A percentile compares a stretch with the other conserved stretches of the same genome.
These are phyloP conservation scores for Lophotis ruficrista DNA, from an alignment of 2,113 vertebrate genomes.

Conservation along the genomic window DNA sequence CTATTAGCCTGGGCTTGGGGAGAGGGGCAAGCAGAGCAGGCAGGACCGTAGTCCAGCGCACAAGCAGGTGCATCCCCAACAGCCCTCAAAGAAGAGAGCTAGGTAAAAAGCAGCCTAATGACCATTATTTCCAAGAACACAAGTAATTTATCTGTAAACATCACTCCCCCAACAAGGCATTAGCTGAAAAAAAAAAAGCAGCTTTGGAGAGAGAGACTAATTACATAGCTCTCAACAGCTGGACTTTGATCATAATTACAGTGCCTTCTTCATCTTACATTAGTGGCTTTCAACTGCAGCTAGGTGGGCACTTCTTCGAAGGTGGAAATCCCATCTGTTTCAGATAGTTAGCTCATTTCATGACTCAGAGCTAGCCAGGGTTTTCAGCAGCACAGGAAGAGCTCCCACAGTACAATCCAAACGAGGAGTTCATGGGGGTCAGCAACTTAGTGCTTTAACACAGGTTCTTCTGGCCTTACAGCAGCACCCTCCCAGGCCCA, in stretches of 20 bases:
- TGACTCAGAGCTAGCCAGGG: conserved; percentile 1
- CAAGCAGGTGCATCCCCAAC: conserved; percentile 35
- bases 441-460: neutral
- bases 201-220: conserved; percentile 44
- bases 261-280: conserved; percentile 12
- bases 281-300: conserved; percentile 33
- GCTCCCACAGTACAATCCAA: neutral
- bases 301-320: conserved; percentile 38
- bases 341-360: neutral
- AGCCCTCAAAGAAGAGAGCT: neutral
- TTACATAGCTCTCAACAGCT: conserved; percentile 42
- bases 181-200: neutral
- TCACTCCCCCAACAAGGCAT: conserved; percentile 28
- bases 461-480: neutral
- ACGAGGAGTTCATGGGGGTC: neutral
- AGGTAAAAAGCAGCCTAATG: conserved; percentile 4
- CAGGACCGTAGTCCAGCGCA: neutral
- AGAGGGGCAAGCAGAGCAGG: neutral
- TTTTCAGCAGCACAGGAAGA: neutral
- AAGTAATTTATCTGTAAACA: conserved; percentile 65
- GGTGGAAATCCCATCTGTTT: conserved; percentile 11
- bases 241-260: conserved; percentile 72
- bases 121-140: conserved; percentile 60
- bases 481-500: neutral
- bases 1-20: neutral